Evolutionary conservation across 2,113 vertebrate species (phyloP).

Genomic region (Hippolais icterina): DNA sequence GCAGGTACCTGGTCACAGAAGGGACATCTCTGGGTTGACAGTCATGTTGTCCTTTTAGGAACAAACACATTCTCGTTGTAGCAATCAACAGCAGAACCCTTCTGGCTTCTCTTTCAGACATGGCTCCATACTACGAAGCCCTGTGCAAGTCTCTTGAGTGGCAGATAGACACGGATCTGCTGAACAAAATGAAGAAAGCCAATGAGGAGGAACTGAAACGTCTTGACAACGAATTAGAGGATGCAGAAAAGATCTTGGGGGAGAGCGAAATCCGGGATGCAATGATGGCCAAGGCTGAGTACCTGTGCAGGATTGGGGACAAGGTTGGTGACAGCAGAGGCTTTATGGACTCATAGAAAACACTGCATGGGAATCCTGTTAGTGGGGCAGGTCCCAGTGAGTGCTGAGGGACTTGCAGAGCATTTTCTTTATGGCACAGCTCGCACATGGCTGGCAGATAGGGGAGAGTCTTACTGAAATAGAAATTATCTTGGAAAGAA

Average conservation of each 20-base stretch:
- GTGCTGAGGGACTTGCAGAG: fast-evolving
- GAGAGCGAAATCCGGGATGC: constrained; percentile 96
- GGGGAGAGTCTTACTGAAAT: background rate
- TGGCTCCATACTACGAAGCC: constrained; percentile 92
- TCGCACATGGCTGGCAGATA: background rate
- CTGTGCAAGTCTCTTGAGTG: constrained; percentile 95
- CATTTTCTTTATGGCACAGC: background rate
- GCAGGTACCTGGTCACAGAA: background rate
- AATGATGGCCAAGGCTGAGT: constrained; percentile 97
- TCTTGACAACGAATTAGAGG: constrained; percentile 88
- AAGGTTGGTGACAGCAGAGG: constrained; percentile 78
- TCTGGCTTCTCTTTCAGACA: constrained; percentile 74
- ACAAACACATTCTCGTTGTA: fast-evolving
- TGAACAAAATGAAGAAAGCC: constrained; percentile 94
- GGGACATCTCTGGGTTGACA: fast-evolving
- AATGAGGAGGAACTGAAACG: constrained; percentile 93
- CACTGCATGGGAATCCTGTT: background rate
- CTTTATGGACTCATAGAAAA: background rate
- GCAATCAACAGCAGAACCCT: background rate
- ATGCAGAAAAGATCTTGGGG: constrained; percentile 92
- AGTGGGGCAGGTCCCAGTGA: background rate
- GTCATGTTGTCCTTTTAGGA: background rate
- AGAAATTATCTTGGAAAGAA: background rate
- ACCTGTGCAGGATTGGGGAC: constrained; percentile 93
- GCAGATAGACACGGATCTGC: constrained; percentile 84